Evolutionary conservation across 2,888 invertebrate species (phyloP).

Genomic region (Acronicta aceris): DNA sequence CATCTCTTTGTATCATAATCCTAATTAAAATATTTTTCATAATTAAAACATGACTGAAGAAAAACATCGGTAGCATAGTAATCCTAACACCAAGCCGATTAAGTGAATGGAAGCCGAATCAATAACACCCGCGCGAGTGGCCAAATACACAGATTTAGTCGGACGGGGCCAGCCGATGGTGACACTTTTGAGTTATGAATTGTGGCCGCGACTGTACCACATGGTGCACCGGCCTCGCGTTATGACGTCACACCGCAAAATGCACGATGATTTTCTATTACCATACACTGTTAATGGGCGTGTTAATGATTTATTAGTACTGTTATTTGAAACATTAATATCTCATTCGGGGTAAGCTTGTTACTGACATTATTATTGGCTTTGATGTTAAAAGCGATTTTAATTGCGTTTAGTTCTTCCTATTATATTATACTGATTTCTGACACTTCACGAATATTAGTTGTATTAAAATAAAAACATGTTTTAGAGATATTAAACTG

Average conservation of each 20-base stretch:
- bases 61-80: slow-evolving; percentile 11
- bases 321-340: slow-evolving; percentile 4
- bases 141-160: slow-evolving; percentile 27
- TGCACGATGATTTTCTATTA: slow-evolving; percentile 7
- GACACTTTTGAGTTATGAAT: slow-evolving; percentile 36
- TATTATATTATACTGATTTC: neutral
- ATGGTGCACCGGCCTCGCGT: slow-evolving; percentile 7
- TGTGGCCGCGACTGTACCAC: slow-evolving; percentile 7
- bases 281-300: slow-evolving; percentile 6
- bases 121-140: slow-evolving; percentile 26
- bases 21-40: no score
- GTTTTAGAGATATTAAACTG: no score
- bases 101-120: slow-evolving; percentile 29
- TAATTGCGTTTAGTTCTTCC: neutral
- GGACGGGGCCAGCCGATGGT: slow-evolving; percentile 13
- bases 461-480: no score
- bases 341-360: neutral
- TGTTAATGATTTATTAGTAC: slow-evolving; percentile 33
- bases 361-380: neutral
- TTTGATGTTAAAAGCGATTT: no score
- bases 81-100: slow-evolving; percentile 35
- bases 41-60: slow-evolving; percentile 1
- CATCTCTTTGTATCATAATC: no score
- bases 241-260: slow-evolving; percentile 21
- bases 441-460: no score